A percentile compares a stretch with the other conserved stretches of the same genome.
Evolutionary conservation across 2,113 vertebrate genomes (phyloP).

Genomic region (Dendrocopos noguchii): DNA sequence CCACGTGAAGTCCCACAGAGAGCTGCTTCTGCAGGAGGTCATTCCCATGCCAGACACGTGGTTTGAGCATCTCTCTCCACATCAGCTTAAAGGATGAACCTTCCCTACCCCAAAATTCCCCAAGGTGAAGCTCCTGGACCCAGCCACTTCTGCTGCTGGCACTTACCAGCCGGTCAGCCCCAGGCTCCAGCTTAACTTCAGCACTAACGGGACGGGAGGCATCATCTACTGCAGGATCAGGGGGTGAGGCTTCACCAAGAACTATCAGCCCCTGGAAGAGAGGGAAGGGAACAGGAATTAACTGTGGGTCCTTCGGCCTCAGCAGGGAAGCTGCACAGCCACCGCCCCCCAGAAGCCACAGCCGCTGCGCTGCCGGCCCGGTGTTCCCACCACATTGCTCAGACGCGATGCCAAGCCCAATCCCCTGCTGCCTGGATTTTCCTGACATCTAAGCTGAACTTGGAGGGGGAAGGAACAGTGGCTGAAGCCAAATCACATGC

Average conservation of each 20-base stretch:
- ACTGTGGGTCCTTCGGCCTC: neutral
- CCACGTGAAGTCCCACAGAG: neutral
- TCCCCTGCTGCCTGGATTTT: neutral
- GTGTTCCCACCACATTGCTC: neutral
- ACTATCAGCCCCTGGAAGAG: constrained; percentile 87
- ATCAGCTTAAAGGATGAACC: neutral
- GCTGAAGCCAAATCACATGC: neutral
- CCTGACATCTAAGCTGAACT: neutral
- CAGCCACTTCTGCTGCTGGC: neutral
- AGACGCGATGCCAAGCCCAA: neutral
- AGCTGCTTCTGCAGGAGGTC: neutral
- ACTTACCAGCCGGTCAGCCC: constrained; percentile 78
- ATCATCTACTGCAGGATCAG: constrained; percentile 72
- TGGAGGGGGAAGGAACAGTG: neutral
- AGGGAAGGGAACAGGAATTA: constrained; percentile 32
- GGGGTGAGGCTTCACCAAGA: constrained; percentile 81
- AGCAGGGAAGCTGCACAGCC: neutral
- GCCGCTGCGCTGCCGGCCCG: neutral
- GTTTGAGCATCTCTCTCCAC: neutral
- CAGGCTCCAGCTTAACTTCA: constrained; percentile 79
- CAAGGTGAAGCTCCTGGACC: neutral
- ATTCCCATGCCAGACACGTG: neutral
- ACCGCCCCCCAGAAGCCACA: neutral
- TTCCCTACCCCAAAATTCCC: neutral
- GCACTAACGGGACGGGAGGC: constrained; percentile 55